Conservation (phyloP, 1,140 invertebrate species). For the Popillia japonica region DNA sequence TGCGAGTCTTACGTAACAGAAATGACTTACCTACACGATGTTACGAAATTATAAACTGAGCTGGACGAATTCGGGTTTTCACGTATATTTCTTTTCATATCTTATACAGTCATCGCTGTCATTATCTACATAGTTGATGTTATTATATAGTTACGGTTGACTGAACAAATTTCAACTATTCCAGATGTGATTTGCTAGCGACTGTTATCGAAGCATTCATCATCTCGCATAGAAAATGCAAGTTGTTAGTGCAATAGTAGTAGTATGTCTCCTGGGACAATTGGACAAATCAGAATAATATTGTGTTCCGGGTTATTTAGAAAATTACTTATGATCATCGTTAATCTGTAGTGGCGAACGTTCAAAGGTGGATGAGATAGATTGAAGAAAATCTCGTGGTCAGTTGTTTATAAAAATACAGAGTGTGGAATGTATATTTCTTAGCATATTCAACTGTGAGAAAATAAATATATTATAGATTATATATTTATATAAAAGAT, state of each 20-base stretch:
- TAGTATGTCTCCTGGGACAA: not conserved
- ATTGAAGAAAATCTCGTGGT: not conserved
- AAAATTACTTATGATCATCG: slow-evolving; percentile 7
- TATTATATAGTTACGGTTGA: slow-evolving; percentile 15
- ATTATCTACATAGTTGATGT: slow-evolving; percentile 16
- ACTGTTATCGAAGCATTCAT: not conserved
- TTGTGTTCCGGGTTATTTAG: slow-evolving; percentile 22
- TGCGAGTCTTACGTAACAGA: not conserved
- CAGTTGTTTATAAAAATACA: slow-evolving; percentile 6
- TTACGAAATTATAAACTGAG: slow-evolving; percentile 4
- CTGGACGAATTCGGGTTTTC: not conserved
- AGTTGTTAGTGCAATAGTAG: slow-evolving; percentile 14
- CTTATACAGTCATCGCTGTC: not conserved
- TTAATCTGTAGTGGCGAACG: not conserved
- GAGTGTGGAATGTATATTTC: not conserved
- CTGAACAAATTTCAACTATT: slow-evolving; percentile 25
- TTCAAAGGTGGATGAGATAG: not conserved
- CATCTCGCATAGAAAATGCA: slow-evolving; percentile 6
- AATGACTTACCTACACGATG: not conserved
- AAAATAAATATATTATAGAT: too few relatives aligned
- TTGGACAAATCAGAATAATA: slow-evolving; percentile 25
- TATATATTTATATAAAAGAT: too few relatives aligned
- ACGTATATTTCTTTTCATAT: not conserved
- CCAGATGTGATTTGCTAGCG: not conserved
- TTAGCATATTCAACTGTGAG: not conserved